Evolutionary conservation across 2,888 invertebrate species (phyloP).

Genomic region (Oegoconia quadripuncta): DNA sequence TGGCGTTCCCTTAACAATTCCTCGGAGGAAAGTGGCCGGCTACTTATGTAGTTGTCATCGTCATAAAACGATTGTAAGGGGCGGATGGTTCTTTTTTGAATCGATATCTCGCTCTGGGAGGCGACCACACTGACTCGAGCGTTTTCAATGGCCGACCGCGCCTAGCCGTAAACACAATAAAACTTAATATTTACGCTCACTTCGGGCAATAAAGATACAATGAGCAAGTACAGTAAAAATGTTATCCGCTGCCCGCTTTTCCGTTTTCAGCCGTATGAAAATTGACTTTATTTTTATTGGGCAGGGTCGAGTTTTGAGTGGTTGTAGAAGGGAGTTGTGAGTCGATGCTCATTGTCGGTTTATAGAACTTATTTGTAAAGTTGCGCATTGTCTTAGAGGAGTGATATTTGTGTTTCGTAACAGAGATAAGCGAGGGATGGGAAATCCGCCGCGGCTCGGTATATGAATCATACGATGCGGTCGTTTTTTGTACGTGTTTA

Average conservation of each 20-base stretch:
- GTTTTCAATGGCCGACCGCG: slow-evolving; percentile 45
- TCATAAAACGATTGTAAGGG: slow-evolving; percentile 59
- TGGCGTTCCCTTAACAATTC: slow-evolving; percentile 60
- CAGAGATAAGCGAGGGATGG: slow-evolving; percentile 53
- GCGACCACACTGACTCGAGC: slow-evolving; percentile 64
- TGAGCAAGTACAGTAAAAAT: slow-evolving; percentile 64
- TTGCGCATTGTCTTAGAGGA: slow-evolving; percentile 62
- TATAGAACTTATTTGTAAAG: slow-evolving; percentile 62
- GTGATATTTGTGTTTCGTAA: slow-evolving; percentile 60
- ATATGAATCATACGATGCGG: slow-evolving; percentile 33
- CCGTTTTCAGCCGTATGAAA: slow-evolving; percentile 11
- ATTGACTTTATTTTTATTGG: slow-evolving; percentile 18
- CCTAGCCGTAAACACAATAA: slow-evolving; percentile 74
- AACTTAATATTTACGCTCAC: slow-evolving; percentile 72
- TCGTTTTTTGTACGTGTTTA: slow-evolving; percentile 40
- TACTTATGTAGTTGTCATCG: slow-evolving; percentile 63
- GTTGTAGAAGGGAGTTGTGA: slow-evolving; percentile 12
- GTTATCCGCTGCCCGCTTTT: slow-evolving; percentile 40
- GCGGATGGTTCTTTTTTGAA: slow-evolving; percentile 49
- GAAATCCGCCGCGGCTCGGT: slow-evolving; percentile 33
- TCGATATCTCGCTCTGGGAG: slow-evolving; percentile 58
- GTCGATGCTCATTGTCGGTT: slow-evolving; percentile 41
- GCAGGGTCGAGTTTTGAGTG: slow-evolving; percentile 28
- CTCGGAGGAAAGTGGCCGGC: slow-evolving; percentile 30
- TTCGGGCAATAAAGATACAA: slow-evolving; percentile 68